Evolutionary conservation across 2,888 invertebrate species (phyloP).

Genomic region (Axea sp.): DNA sequence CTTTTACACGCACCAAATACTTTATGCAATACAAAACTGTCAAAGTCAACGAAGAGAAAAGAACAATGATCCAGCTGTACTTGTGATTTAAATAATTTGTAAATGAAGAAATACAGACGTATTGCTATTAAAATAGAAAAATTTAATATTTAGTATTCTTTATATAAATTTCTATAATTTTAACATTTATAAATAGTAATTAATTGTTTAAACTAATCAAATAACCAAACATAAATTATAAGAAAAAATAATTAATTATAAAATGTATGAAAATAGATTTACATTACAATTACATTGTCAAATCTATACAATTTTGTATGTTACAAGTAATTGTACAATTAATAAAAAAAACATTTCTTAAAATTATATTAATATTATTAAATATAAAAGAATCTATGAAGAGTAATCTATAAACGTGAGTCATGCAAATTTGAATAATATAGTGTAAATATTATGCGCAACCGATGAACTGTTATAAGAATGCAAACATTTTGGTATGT

Average conservation of each 20-base stretch:
- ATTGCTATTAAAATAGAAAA: too few relatives aligned
- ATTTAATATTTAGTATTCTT: conserved; percentile 17
- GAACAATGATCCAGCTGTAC: too few relatives aligned
- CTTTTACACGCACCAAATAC: too few relatives aligned
- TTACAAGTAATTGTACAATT: conserved; percentile 56
- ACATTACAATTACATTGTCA: conserved; percentile 32
- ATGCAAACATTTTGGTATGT: conserved; percentile 31
- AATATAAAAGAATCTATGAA: conserved; percentile 48
- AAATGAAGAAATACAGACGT: too few relatives aligned
- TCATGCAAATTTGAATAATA: conserved; percentile 24
- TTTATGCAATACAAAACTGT: too few relatives aligned
- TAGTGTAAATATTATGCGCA: conserved; percentile 25
- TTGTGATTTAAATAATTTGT: too few relatives aligned
- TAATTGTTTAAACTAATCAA: conserved; percentile 37
- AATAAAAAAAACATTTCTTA: conserved; percentile 43
- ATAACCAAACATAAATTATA: conserved; percentile 50
- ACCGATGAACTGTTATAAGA: conserved; percentile 19
- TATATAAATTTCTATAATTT: conserved; percentile 54
- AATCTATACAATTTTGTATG: conserved; percentile 60
- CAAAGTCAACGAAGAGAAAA: too few relatives aligned
- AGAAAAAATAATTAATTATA: conserved; percentile 41
- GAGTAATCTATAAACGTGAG: conserved; percentile 32
- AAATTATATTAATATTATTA: conserved; percentile 46
- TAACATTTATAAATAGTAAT: conserved; percentile 53
- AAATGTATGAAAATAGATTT: conserved; percentile 55